Evolutionary conservation across 2,113 vertebrate genomes (phyloP), one percentile per base, ranked within the genome.

Genomic region (Cephalopterus ornatus): DNA sequence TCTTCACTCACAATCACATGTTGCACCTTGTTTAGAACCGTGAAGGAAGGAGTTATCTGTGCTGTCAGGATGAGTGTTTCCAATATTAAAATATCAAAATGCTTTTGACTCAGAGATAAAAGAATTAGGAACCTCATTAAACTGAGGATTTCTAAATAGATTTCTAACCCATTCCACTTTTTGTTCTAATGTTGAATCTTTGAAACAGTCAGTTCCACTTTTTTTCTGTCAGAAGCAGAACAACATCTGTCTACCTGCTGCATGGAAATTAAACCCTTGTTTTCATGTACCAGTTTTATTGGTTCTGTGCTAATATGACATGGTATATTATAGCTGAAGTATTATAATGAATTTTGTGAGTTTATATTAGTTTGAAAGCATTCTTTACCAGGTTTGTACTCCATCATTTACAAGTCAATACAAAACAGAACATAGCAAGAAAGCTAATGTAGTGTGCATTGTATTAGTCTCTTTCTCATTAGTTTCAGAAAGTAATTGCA

Each of bases 401-500:
- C 12, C 30, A 42, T 88, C 30, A 86, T 91, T 95, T 87, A 20
- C 77, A 96, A 95, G 53, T 87, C 88, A 92, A 67, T 47, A 52
- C 8, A 44, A 82, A 81, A 80, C 83, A 55, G 33, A 95, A 59
- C 6, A 26, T 2, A 75, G 30, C 11, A 53, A 65, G 83, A 85
- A 80, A 94, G 78, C 27, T 66, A 56, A 85, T 66, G 41, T 41
- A 33, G 15, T 37, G 67, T 59, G 30, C 30, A 13, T 55, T 44
- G 17, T 42, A 61, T n/a, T 58, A 53, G 42, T 74, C 41, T 79
- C 33, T 66, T 88, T 75, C 85, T 92, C 53, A 28, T 94, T 94
- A 90, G 52, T 65, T 63, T 68, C 62, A 79, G 55, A 87, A 87
- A 88, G 74, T 85, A 96, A 89, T 41, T 92, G 80, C 88, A 82